Percentiles rank a stretch among this genome's conserved stretches.
These are phyloP conservation scores for Sparidentex hasta DNA, from an alignment of 2,797 vertebrate species.

Conservation along the genomic window DNA sequence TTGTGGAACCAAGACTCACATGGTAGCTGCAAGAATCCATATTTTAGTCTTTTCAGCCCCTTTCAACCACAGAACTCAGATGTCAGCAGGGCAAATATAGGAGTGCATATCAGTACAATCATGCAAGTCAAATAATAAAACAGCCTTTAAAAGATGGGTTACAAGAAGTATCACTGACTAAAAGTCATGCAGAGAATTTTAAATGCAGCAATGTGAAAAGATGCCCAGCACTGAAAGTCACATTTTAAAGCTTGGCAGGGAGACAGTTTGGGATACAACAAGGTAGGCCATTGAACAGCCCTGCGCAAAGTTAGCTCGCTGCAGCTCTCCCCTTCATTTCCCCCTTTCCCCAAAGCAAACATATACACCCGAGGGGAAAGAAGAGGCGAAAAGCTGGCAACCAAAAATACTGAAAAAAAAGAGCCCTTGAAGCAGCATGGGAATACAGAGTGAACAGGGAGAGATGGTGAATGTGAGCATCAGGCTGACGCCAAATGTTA, in stretches of 20 bases:
- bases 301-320: slow-evolving; percentile 68
- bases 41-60: slow-evolving; percentile 51
- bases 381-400: slow-evolving; percentile 72
- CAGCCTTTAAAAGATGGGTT: background rate
- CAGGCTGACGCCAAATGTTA: slow-evolving; percentile 38
- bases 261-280: slow-evolving; percentile 74
- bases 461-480: slow-evolving; percentile 35
- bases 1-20: slow-evolving; percentile 91
- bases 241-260: slow-evolving; percentile 62
- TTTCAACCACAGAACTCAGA: slow-evolving; percentile 33
- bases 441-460: slow-evolving; percentile 54
- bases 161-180: background rate
- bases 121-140: slow-evolving; percentile 13
- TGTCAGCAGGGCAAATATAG: slow-evolving; percentile 19
- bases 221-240: slow-evolving; percentile 47
- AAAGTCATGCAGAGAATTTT: slow-evolving; percentile 17
- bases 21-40: slow-evolving; percentile 83
- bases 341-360: slow-evolving; percentile 80
- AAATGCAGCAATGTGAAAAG: slow-evolving; percentile 35
- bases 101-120: background rate
- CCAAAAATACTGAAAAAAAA: slow-evolving; percentile 61
- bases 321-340: slow-evolving; percentile 59
- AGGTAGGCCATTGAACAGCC: slow-evolving; percentile 78
- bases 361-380: slow-evolving; percentile 71
- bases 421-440: slow-evolving; percentile 57